phyloP scores from a whole-genome alignment of 1,140 invertebrate species.

The Nymphalis io region DNA sequence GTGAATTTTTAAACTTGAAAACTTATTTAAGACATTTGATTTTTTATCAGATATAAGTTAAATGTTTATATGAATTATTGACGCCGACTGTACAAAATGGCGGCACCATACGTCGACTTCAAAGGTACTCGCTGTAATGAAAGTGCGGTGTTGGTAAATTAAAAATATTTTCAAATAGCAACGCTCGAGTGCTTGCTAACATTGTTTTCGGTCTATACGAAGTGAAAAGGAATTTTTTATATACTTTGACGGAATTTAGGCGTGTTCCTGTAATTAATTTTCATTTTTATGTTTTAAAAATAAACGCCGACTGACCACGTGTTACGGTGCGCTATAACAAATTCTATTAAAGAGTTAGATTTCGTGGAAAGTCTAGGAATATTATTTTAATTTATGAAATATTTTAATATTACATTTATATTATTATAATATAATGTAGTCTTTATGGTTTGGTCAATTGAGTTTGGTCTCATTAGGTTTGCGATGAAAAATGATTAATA shows the following conservation, averaged over 20 bases:
- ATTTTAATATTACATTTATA: no score
- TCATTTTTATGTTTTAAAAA: conserved; percentile 8
- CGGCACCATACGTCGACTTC: conserved; percentile 36
- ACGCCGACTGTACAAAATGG: conserved; percentile 1
- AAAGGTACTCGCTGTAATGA: conserved; percentile 51
- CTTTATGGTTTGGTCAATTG: no score
- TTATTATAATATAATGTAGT: no score
- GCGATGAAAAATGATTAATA: no score
- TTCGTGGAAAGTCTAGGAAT: neutral
- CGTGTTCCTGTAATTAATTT: conserved; percentile 32
- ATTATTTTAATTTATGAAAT: neutral
- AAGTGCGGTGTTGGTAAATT: conserved; percentile 52
- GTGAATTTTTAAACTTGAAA: no score
- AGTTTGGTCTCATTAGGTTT: no score
- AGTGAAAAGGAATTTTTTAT: conserved; percentile 41
- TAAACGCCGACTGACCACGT: neutral
- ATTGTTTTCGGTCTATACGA: conserved; percentile 41
- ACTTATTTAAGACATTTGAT: neutral
- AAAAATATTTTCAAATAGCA: conserved; percentile 62
- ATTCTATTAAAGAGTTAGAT: neutral
- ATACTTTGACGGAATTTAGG: conserved; percentile 23
- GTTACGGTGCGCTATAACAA: neutral
- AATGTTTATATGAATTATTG: conserved; percentile 7
- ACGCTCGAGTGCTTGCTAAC: conserved; percentile 34
- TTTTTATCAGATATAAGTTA: neutral